Evolutionary conservation across 35 echinoderm and acorn worm genomes (phyloP), one percentile per base, ranked within the genome.

Genomic region (Holothuria glaberrima): DNA sequence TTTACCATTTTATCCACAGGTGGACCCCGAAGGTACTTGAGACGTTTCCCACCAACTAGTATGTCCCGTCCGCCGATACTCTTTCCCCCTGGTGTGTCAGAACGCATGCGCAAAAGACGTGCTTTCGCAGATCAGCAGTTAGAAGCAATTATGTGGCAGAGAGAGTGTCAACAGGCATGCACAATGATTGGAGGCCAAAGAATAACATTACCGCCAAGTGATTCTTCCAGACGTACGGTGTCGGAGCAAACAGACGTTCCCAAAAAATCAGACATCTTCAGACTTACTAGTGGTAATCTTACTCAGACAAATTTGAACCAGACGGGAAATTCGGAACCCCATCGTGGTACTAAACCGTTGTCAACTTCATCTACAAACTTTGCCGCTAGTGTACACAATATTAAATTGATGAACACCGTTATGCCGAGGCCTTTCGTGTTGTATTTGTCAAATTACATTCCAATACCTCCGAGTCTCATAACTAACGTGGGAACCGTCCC

Each of bases 61-160:
- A 9, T 69, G 65, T 38, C 88, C 22, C 97, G 93, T 21, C 93
- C 93, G 0, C 88, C 92, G 12, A 91, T 99, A 32, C 94, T 95
- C 31, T 75, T 99, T n/a, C 97, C 97, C 2, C 93, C 97, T 12
- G 87, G 86, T 4, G 91, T 99, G 22, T 95, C 93, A n/a, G 97
- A 99, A 56, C 81, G 97, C 24, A 93, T 99, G 93, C 85, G 97
- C 9, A 99, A 99, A 66, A 91, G 97, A 79, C 93, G 97, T 4
- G 93, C 93, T 19, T 99, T 99, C 63, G 97, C 97, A 14, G 97
- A 99, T 62, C 94, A 99, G 38, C 93, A 99, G 62, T 36, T 99
- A 38, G 97, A 99, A 28, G 79, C 90, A 2, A 92, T 93, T 5
- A 99, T 99, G 91, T 88, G 94, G 36, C 93, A 99, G 59, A 88